Evolutionary conservation across 2,113 vertebrate species (phyloP).

Genomic region (Lepisosteus osseus): DNA sequence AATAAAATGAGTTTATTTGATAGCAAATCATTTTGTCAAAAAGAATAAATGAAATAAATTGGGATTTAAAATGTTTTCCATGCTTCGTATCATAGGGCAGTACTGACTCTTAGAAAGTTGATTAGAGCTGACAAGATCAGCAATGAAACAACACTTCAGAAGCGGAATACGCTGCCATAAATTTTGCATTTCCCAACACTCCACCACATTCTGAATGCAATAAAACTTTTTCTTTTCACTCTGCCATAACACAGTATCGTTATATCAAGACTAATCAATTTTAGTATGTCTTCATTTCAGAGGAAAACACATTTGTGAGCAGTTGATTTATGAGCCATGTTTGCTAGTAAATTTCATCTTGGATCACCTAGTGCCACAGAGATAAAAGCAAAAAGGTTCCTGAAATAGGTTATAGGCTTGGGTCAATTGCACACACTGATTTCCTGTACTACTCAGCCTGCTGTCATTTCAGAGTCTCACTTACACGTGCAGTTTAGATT

Average conservation of each 20-base stretch:
- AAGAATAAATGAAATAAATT: no score
- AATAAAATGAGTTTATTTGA: no score
- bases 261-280: constrained; percentile 58
- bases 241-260: constrained; percentile 37
- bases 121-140: constrained; percentile 38
- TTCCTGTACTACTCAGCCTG: constrained; percentile 21
- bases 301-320: constrained; percentile 40
- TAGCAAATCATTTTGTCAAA: no score
- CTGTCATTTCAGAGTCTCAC: constrained; percentile 18
- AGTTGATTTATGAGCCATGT: constrained; percentile 46
- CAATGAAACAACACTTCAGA: constrained; percentile 42
- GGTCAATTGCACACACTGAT: constrained; percentile 35
- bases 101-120: constrained; percentile 43
- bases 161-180: constrained; percentile 29
- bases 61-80: constrained; percentile 42
- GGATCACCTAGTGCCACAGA: constrained; percentile 27
- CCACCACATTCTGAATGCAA: constrained; percentile 29
- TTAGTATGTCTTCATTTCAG: constrained; percentile 54
- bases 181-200: constrained; percentile 50
- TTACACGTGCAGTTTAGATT: constrained; percentile 33
- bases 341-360: constrained; percentile 39
- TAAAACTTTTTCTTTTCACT: constrained; percentile 43
- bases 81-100: constrained; percentile 31
- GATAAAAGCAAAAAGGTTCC: constrained; percentile 42
- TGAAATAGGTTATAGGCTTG: constrained; percentile 47